Evolutionary conservation across 2,797 vertebrate species (phyloP), one percentile per base, ranked within the genome.

Genomic region (Urophycis tenuis): DNA sequence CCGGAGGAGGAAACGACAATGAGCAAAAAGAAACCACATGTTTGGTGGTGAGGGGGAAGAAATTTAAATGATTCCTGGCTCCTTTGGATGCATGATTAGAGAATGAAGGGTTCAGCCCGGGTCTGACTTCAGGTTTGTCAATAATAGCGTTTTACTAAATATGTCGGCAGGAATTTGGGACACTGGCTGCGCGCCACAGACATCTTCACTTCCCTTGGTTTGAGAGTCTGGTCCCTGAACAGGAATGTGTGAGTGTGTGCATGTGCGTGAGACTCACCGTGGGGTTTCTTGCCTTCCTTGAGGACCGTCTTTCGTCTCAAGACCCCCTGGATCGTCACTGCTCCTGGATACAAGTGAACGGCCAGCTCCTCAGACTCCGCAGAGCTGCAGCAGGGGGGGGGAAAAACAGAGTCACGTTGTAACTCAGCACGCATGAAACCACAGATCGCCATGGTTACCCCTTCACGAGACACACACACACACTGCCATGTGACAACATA

Each of bases 211-310:
- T n/a, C 19, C 6, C 19, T 53, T 3, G 5, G 49, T 53, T 22
- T 53, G 49, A 45, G 19, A 2, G 41, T 15, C 41, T 45, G 14
- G 41, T 19, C 15, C 41, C 4, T 12, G 41, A 45, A 15, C 41
- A 45, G 41, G 41, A 12, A 5, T 53, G 19, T 60, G 74, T 32
- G 30, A 36, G 31, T 36, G 17, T 36, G 35, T 78, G 45, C 73
- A 72, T 74, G 74, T n/a, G 22, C 75, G 11, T 53, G 35, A 33
- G 4, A 86, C 95, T 95, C 92, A 99, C 98, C 79, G 96, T 98
- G 79, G 98, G n/a, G 97, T 88, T 98, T 99, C 92, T 97, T 99
- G 88, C 97, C 98, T 92, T 99, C 97, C 91, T 99, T 99, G 83
- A 99, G 90, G 82, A 98, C 89, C 29, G 97, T 99, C 92, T 99